Conservation (phyloP, 1,140 invertebrate species). For the Eciton burchellii region DNA sequence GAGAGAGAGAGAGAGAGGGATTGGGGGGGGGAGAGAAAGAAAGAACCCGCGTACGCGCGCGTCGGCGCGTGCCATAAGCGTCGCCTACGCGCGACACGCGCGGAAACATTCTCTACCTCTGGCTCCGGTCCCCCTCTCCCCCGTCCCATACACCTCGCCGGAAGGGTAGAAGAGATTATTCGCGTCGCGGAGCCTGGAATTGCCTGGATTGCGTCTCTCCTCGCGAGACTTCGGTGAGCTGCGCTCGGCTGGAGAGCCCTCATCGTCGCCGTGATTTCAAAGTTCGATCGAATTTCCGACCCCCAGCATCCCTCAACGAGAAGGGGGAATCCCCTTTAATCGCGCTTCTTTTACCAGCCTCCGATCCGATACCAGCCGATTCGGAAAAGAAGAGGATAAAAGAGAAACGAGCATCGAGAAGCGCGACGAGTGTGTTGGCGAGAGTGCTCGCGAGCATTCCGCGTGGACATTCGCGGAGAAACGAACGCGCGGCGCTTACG, state of each 20-base stretch:
- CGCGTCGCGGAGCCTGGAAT: background rate
- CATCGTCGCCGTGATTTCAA: too few species aligned
- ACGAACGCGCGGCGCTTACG: slow-evolving; percentile 14
- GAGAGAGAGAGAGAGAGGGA: background rate
- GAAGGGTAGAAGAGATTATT: background rate
- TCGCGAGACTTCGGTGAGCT: background rate
- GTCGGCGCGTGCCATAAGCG: slow-evolving; percentile 69
- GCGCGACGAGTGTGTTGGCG: too few species aligned
- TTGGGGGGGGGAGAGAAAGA: background rate
- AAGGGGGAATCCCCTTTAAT: too few species aligned
- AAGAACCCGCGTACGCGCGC: slow-evolving; percentile 32
- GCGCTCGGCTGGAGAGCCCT: too few species aligned
- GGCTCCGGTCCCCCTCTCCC: background rate
- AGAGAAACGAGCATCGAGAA: too few species aligned
- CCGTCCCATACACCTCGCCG: background rate
- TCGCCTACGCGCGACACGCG: slow-evolving; percentile 61
- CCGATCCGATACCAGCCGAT: too few species aligned
- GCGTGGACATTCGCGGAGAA: too few species aligned
- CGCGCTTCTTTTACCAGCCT: too few species aligned
- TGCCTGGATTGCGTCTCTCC: background rate
- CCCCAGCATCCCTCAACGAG: too few species aligned
- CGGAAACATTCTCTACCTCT: slow-evolving; percentile 36
- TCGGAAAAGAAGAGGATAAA: too few species aligned
- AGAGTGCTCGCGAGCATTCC: too few species aligned
- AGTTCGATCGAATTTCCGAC: too few species aligned